A percentile compares a stretch with the other conserved stretches of the same genome.
Evolutionary conservation across 2,113 vertebrate genomes (phyloP).

Genomic region (Setophaga kirtlandii): DNA sequence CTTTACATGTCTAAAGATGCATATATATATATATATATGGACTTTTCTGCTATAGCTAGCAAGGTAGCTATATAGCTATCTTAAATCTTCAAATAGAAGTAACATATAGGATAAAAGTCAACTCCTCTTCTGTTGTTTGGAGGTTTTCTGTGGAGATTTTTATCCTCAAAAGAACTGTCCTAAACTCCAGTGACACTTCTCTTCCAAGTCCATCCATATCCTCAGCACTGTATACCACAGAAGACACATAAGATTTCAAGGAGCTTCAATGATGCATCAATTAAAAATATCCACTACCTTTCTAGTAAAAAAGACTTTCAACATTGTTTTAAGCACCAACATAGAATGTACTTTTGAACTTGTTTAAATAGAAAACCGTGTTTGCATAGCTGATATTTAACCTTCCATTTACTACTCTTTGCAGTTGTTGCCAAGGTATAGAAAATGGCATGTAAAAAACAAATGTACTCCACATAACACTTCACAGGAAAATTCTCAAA

Average conservation of each 20-base stretch:
- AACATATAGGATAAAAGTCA: fast-evolving
- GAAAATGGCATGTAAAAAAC: fast-evolving
- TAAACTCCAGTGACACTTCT: background rate
- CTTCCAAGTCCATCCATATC: background rate
- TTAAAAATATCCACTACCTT: background rate
- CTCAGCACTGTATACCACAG: background rate
- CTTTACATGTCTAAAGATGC: background rate
- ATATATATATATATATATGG: background rate
- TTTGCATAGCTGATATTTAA: background rate
- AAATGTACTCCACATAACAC: fast-evolving
- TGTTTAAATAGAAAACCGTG: background rate
- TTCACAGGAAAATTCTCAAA: background rate
- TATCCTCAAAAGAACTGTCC: background rate
- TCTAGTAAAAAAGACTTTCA: background rate
- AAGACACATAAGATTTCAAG: background rate
- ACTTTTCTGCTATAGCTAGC: background rate
- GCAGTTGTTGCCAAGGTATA: background rate
- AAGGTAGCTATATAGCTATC: background rate
- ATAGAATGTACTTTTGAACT: background rate
- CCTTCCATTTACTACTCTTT: background rate
- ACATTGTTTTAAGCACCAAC: background rate
- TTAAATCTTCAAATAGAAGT: background rate
- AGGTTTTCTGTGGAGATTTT: background rate
- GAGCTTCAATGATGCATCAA: background rate
- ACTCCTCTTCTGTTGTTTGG: background rate